Evolutionary conservation across 2,113 vertebrate species (phyloP).

Genomic region (Anser brachyrhynchus): DNA sequence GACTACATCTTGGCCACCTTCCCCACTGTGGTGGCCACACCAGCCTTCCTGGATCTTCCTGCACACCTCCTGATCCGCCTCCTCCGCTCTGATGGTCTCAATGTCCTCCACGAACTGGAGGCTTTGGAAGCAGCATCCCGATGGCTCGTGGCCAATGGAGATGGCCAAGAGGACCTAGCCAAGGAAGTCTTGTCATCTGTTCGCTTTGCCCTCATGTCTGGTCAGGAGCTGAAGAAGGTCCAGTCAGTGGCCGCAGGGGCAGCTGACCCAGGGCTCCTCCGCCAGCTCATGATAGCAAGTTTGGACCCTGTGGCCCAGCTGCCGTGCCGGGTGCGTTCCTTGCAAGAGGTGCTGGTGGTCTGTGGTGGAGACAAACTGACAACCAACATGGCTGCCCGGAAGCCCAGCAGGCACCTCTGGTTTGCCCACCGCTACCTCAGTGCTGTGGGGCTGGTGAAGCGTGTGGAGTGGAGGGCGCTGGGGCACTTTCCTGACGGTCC

Average conservation of each 20-base stretch:
- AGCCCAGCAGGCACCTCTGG: conserved; percentile 83
- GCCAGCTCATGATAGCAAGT: conserved; percentile 58
- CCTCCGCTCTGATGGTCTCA: conserved; percentile 80
- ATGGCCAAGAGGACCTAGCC: conserved; percentile 72
- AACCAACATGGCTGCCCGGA: conserved; percentile 75
- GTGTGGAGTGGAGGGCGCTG: conserved; percentile 86
- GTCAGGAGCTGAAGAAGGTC: conserved; percentile 86
- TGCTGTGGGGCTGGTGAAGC: conserved; percentile 84
- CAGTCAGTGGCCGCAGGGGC: conserved; percentile 73
- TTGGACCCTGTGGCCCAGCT: conserved; percentile 60
- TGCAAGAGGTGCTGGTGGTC: conserved; percentile 81
- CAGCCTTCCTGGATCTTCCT: conserved; percentile 82
- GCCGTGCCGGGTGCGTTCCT: conserved; percentile 76
- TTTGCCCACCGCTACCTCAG: conserved; percentile 84
- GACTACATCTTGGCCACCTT: conserved; percentile 86
- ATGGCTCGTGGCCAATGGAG: conserved; percentile 83
- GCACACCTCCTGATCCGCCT: conserved; percentile 77
- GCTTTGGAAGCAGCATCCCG: conserved; percentile 82
- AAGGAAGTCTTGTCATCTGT: conserved; percentile 80
- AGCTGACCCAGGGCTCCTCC: conserved; percentile 41
- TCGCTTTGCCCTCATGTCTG: conserved; percentile 91
- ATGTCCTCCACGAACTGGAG: conserved; percentile 82
- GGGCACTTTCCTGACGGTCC: conserved; percentile 82
- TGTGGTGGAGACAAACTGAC: conserved; percentile 86
- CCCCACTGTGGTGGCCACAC: conserved; percentile 78